phyloP scores from a whole-genome alignment of 2,797 vertebrate species.

The Malacoraja senta region DNA sequence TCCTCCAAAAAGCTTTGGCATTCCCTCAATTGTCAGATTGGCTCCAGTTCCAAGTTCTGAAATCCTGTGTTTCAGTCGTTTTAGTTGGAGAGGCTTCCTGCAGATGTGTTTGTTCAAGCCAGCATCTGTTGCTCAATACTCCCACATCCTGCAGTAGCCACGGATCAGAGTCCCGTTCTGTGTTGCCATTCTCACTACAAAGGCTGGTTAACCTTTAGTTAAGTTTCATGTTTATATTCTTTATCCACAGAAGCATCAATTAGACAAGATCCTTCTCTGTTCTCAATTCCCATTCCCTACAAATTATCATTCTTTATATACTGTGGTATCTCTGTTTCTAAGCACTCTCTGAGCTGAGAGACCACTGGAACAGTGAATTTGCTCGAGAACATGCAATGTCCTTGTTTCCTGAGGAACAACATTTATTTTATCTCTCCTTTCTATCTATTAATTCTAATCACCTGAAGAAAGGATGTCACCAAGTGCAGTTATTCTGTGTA shows the following conservation, averaged over 20 bases:
- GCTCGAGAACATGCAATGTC: background rate
- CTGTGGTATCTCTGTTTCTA: background rate
- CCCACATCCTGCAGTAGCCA: background rate
- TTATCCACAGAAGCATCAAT: background rate
- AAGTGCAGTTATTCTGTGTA: background rate
- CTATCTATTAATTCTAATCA: background rate
- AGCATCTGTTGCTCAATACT: slow-evolving; percentile 16
- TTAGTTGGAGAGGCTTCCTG: background rate
- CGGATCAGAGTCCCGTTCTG: background rate
- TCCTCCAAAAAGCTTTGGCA: background rate
- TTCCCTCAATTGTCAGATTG: background rate
- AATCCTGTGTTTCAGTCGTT: background rate
- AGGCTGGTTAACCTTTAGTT: background rate
- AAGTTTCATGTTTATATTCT: background rate
- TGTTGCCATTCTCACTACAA: background rate
- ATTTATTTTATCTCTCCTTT: background rate
- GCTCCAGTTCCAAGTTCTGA: background rate
- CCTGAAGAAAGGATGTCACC: background rate
- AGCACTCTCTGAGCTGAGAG: background rate
- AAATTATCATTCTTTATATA: background rate
- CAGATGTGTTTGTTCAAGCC: background rate
- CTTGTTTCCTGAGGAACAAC: background rate
- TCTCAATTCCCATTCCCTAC: background rate
- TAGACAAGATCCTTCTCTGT: background rate
- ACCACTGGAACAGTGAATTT: too few relatives aligned